These are phyloP conservation scores for Aphodius granarius DNA, from an alignment of 2,888 invertebrate species.

Conservation along the genomic window DNA sequence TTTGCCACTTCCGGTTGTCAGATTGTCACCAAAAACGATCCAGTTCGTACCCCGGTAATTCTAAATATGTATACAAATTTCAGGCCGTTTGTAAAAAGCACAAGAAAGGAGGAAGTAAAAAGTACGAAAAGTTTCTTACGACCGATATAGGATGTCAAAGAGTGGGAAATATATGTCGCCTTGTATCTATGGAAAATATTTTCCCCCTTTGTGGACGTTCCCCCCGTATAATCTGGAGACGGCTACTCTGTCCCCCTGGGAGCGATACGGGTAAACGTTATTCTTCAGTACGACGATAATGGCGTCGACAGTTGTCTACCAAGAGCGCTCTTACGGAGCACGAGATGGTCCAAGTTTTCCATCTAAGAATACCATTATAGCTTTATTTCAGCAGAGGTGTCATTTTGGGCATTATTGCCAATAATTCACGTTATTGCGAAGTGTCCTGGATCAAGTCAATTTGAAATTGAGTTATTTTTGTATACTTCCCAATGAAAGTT, in stretches of 20 bases:
- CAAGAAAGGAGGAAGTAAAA: too few species aligned
- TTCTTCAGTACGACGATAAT: background rate
- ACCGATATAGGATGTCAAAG: background rate
- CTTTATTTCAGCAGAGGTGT: background rate
- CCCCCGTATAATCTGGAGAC: background rate
- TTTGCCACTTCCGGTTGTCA: too few species aligned
- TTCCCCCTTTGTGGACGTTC: background rate
- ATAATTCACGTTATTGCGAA: background rate
- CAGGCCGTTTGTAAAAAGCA: too few species aligned
- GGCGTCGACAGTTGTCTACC: background rate
- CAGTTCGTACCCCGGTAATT: too few species aligned
- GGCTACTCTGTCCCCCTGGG: background rate
- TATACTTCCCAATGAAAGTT: too few species aligned
- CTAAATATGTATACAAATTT: too few species aligned
- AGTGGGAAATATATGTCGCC: background rate
- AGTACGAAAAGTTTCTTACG: too few species aligned
- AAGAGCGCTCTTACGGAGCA: background rate
- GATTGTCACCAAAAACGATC: too few species aligned
- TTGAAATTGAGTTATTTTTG: too few species aligned
- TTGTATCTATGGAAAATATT: background rate
- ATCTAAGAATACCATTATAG: background rate
- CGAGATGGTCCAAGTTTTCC: background rate
- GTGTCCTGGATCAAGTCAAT: background rate
- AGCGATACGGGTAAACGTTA: background rate
- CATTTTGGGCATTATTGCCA: background rate